Base-by-base conservation (phyloP, 1,140 invertebrate species). In the Littorina saxatilis region DNA sequence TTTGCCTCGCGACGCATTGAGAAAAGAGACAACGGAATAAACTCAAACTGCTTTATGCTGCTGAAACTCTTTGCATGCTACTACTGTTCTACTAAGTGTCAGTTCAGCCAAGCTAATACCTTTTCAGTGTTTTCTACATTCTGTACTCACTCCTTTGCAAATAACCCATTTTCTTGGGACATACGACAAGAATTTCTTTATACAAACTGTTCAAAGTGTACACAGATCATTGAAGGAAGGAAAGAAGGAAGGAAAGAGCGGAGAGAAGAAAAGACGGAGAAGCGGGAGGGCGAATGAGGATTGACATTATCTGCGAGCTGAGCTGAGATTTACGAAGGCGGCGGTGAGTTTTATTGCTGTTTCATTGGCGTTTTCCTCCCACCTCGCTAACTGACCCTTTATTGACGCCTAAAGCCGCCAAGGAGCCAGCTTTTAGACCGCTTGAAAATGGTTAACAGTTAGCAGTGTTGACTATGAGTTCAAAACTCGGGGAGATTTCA, bases 311-410 rank as follows among this genome's bases (percentile, higher is more conserved):
- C 66, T 68, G 23, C 66, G n/a, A 68, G 66, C 5, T 15, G 32
- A 2, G 66, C 27, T 39, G 66, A 68, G 66, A 68, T 68, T 68
- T 68, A 68, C 66, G 35, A 37, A 39, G 32, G 13, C 32, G 39
- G 23, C 66, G 66, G 66, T 68, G 66, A 68, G 66, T 68, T 68
- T 68, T 68, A 68, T 68, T 13, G 35, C 35, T 68, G 66, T 68
- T 68, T 37, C 37, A 68, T 68, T 68, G 66, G 39, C 66, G 66
- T 68, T 68, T 68, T 68, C 66, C 23, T 39, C 35, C 66, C n/a
- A n/a, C 66, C 27, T 29, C 35, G 29, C 23, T 68, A 68, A 68
- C 66, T 29, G 66, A 7, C 66, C 23, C 39, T 29, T 68, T 68
- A 68, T 68, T 37, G 66, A 68, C 29, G 35, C 2, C 32, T 23